Evolutionary conservation across 2,797 vertebrate genomes (phyloP).

Genomic region (Trachurus trachurus): DNA sequence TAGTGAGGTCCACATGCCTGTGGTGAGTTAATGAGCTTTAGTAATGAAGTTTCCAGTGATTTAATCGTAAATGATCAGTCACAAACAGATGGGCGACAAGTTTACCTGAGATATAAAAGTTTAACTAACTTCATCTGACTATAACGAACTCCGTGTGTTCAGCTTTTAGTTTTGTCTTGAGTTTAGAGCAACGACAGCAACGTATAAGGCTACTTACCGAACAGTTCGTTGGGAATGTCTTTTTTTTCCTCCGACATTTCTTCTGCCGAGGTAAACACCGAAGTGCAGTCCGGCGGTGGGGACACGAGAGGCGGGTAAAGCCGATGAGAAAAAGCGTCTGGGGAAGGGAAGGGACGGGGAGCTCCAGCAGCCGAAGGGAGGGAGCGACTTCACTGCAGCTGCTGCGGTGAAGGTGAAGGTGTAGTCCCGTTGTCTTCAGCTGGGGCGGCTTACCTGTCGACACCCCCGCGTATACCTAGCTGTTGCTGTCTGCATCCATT

Average conservation of each 20-base stretch:
- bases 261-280: constrained; percentile 43
- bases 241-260: constrained; percentile 87
- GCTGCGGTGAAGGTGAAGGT: constrained; percentile 8
- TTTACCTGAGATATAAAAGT: background rate
- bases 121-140: background rate
- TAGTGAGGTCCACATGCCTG: background rate
- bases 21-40: no score
- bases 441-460: constrained; percentile 52
- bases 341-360: background rate
- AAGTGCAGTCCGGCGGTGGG: constrained; percentile 20
- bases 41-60: no score
- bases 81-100: no score
- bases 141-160: no score
- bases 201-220: constrained; percentile 82
- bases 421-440: constrained; percentile 18
- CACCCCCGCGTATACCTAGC: constrained; percentile 24
- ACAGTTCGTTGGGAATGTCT: constrained; percentile 86
- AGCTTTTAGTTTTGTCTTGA: no score
- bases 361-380: background rate
- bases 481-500: constrained; percentile 32
- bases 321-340: background rate
- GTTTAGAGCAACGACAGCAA: background rate
- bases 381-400: background rate
- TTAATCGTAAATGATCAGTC: no score
- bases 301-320: background rate